Evolutionary conservation across 2,888 invertebrate species (phyloP).

Genomic region (Spisula solida): DNA sequence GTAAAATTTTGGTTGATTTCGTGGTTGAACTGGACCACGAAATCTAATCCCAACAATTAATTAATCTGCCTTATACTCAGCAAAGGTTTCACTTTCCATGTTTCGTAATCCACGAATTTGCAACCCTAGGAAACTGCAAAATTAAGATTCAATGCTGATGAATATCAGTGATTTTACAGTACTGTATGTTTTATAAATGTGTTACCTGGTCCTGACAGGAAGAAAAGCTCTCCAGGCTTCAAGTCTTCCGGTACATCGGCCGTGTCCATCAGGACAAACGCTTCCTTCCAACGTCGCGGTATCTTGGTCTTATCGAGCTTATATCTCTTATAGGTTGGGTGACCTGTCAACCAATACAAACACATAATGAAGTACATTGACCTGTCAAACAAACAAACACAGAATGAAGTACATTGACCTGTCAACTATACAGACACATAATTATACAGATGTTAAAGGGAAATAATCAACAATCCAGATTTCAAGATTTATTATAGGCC

Average conservation of each 20-base stretch:
- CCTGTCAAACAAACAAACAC: not conserved
- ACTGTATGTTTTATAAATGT: not conserved
- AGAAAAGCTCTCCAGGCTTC: constrained; percentile 26
- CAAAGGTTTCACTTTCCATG: no score
- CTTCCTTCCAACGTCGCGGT: constrained; percentile 41
- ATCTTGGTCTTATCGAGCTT: constrained; percentile 43
- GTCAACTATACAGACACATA: not conserved
- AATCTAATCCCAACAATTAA: no score
- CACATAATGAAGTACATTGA: not conserved
- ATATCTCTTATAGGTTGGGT: not conserved
- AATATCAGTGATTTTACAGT: no score
- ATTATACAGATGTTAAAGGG: no score
- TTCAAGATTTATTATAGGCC: no score
- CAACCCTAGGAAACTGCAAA: not conserved
- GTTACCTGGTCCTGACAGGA: constrained; percentile 3
- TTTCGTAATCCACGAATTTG: no score
- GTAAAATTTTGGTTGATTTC: no score
- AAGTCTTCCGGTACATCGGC: constrained; percentile 50
- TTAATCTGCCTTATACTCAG: no score
- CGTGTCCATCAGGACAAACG: constrained; percentile 52
- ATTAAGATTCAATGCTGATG: no score
- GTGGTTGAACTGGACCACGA: no score
- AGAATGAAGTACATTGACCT: not conserved
- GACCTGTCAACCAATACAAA: not conserved
- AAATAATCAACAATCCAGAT: no score